Base-by-base conservation (phyloP, 1,140 invertebrate genomes). In the Diuraphis noxia region DNA sequence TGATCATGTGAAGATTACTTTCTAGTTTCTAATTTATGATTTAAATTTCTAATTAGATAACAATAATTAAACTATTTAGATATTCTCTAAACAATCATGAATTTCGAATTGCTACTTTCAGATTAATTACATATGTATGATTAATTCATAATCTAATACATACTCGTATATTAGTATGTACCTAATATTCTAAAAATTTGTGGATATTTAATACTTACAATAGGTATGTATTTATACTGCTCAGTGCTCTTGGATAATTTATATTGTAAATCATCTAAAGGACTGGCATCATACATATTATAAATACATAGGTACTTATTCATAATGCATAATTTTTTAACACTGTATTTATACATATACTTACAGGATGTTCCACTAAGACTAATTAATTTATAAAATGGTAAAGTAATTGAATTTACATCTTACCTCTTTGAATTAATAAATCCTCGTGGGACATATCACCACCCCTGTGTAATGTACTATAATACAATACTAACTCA, bases 351-450 rank as follows among this genome's bases (percentile, higher is more conserved):
- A 72, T n/a, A n/a, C 10, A 72, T n/a, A 17, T 72, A 72, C 34
- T n/a, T 72, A 72, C 56, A 72, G 56, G 56, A 72, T n/a, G 56
- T 72, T 72, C 13, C 13, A 72, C 56, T n/a, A 72, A 72, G 56
- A 72, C 34, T 72, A 72, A 72, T 72, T 72, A 72, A 72, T 72
- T 72, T n/a, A 72, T n/a, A 72, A 34, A 72, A 72, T n/a, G 56
- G 30, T n/a, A 0, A 4, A 72, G 56, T 72, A 72, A n/a, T 72
- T 72, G 56, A 72, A n/a, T 72, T n/a, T n/a, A 72, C 56, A n/a
- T n/a, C 17, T n/a, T 72, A 72, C 56, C 56, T 72, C n/a, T 72
- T 72, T 72, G 56, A 72, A 72, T n/a, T 72, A 72, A 72, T 72
- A 72, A 72, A 72, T 72, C 10, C 56, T 72, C 30, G 56, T 72